phyloP scores from a whole-genome alignment of 2,888 invertebrate genomes.

The Geophilus truncorum region DNA sequence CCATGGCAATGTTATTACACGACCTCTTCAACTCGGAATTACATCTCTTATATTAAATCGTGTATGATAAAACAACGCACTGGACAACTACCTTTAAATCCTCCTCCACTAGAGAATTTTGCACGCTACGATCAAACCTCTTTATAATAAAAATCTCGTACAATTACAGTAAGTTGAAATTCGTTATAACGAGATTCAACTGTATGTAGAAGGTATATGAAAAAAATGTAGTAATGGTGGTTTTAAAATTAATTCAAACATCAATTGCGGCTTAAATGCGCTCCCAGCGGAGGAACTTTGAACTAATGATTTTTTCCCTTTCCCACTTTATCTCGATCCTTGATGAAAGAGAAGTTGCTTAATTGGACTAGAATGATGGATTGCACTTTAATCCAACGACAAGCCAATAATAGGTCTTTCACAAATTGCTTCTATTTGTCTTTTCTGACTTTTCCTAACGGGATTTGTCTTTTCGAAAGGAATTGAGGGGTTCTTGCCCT shows the following conservation, averaged over 20 bases:
- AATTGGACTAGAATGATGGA: neutral
- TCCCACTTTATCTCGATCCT: neutral
- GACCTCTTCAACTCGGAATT: neutral
- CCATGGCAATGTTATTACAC: neutral
- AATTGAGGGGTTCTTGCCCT: neutral
- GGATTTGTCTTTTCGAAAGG: neutral
- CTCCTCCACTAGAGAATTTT: too few species aligned
- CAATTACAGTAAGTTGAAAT: too few species aligned
- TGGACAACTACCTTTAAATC: neutral
- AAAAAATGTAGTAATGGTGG: too few species aligned
- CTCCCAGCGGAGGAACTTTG: neutral
- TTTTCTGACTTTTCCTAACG: neutral
- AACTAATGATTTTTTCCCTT: neutral
- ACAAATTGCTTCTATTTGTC: neutral
- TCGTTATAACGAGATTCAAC: too few species aligned
- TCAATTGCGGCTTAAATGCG: neutral
- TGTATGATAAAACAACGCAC: neutral
- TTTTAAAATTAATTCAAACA: neutral
- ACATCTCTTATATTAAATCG: neutral
- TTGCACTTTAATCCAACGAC: neutral
- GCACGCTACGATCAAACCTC: too few species aligned
- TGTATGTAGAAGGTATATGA: too few species aligned
- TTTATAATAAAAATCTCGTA: too few species aligned
- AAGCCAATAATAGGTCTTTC: neutral
- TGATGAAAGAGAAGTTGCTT: neutral